Evolutionary conservation across 2,888 invertebrate genomes (phyloP).

Genomic region (Amphipyra tragopoginis): DNA sequence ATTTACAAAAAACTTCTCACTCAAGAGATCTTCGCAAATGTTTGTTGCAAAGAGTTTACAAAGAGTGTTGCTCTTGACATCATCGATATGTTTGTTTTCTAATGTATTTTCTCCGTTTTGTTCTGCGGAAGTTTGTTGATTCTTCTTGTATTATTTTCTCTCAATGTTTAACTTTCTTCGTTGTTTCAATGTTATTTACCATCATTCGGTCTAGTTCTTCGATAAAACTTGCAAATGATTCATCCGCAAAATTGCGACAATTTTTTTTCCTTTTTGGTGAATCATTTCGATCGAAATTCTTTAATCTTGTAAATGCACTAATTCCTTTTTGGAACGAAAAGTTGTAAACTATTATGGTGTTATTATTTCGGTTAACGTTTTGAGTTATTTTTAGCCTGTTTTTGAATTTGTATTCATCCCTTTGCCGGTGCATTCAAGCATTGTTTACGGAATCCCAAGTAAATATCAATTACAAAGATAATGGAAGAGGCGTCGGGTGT

Average conservation of each 20-base stretch:
- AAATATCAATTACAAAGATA: constrained; percentile 61
- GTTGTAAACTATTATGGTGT: not conserved
- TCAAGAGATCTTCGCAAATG: constrained; percentile 11
- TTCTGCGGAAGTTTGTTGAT: constrained; percentile 14
- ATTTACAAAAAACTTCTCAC: constrained; percentile 13
- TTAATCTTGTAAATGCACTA: constrained; percentile 11
- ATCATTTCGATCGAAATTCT: constrained; percentile 41
- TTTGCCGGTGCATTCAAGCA: constrained; percentile 41
- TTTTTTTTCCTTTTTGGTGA: constrained; percentile 32
- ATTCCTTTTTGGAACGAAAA: constrained; percentile 3
- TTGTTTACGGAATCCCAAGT: constrained; percentile 57
- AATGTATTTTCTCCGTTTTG: constrained; percentile 21
- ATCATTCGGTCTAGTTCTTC: constrained; percentile 24
- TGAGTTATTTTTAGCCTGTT: constrained; percentile 21
- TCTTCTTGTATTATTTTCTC: constrained; percentile 29
- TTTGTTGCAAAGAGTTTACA: constrained; percentile 22
- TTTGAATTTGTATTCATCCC: constrained; percentile 28
- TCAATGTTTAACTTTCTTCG: constrained; percentile 39
- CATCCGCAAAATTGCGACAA: constrained; percentile 42
- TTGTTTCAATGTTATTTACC: constrained; percentile 25
- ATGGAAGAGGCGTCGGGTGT: constrained; percentile 43
- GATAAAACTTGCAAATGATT: constrained; percentile 46
- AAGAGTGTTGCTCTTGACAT: constrained; percentile 31
- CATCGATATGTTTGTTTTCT: constrained; percentile 38
- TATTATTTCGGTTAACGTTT: constrained; percentile 13